Percentiles rank a stretch among this genome's conserved stretches.
phyloP scores from a whole-genome alignment of 2,113 vertebrate genomes.

The Pelecanoides urinatrix region DNA sequence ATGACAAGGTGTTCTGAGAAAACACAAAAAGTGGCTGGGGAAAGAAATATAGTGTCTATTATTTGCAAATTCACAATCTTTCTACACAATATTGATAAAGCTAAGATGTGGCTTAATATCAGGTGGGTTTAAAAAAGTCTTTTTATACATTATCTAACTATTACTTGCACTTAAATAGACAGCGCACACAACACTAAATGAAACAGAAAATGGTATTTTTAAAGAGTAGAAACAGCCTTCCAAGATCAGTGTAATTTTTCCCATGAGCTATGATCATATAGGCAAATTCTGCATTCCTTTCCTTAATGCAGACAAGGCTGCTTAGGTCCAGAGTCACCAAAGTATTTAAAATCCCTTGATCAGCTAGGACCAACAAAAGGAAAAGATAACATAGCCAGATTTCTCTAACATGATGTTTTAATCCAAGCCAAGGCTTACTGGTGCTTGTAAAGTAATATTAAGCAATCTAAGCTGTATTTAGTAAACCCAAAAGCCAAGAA shows the following conservation, averaged over 20 bases:
- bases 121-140: not conserved
- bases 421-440: not conserved
- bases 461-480: not conserved
- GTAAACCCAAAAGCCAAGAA: not conserved
- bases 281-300: not conserved
- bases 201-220: not conserved
- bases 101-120: not conserved
- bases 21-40: not conserved
- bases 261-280: not conserved
- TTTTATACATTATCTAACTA: not conserved
- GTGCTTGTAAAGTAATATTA: not conserved
- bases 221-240: not conserved
- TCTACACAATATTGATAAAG: not conserved
- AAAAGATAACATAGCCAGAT: not conserved
- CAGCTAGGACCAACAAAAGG: not conserved
- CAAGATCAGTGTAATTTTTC: not conserved
- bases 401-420: not conserved
- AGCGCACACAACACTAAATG: not conserved
- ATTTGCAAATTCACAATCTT: not conserved
- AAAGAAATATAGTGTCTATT: not conserved
- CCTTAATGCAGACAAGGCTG: not conserved
- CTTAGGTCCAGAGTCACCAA: not conserved
- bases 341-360: not conserved
- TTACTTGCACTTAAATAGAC: not conserved
- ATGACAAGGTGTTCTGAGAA: not conserved